Evolutionary conservation across 2,797 vertebrate genomes (phyloP).

Genomic region (Micrastur ruficollis): DNA sequence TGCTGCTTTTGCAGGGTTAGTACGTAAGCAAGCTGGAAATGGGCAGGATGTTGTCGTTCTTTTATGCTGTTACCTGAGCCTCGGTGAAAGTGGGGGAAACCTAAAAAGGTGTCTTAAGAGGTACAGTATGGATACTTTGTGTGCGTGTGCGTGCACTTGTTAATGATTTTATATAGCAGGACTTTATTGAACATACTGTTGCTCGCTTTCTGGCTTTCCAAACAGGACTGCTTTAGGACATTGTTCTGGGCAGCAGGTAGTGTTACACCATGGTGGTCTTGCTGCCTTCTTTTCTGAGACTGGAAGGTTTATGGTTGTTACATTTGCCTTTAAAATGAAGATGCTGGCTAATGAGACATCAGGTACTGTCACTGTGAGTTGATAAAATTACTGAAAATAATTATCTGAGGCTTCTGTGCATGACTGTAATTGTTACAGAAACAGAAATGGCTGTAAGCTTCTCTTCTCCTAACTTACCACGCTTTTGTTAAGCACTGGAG

Average conservation of each 20-base stretch:
- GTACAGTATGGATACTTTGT: background rate
- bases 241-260: background rate
- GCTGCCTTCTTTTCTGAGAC: background rate
- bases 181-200: fast-evolving
- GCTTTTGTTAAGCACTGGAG: conserved; percentile 45
- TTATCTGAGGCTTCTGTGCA: background rate
- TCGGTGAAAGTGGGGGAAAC: background rate
- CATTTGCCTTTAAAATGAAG: background rate
- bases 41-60: background rate
- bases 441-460: background rate
- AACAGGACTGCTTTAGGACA: fast-evolving
- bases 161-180: background rate
- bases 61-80: background rate
- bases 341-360: background rate
- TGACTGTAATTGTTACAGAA: background rate
- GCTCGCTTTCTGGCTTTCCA: fast-evolving
- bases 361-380: background rate
- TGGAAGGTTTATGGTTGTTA: background rate
- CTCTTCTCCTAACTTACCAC: background rate
- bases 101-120: background rate
- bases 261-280: background rate
- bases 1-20: background rate
- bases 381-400: background rate
- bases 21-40: background rate
- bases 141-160: background rate